These are phyloP conservation scores for Eidolon helvum DNA, from an alignment of 2,113 vertebrate species.

Conservation along the genomic window DNA sequence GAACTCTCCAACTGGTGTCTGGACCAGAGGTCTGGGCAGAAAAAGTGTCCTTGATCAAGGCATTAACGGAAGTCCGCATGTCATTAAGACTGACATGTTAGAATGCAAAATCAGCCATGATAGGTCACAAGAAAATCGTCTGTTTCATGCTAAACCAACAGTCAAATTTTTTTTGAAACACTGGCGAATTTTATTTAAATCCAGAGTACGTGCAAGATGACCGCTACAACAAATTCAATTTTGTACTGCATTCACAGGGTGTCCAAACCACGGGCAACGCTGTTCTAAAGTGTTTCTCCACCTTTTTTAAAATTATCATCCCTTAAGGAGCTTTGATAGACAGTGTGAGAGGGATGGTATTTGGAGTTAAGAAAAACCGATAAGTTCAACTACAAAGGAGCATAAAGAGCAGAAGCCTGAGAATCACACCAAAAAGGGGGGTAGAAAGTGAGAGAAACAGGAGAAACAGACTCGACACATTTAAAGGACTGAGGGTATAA, in stretches of 20 bases:
- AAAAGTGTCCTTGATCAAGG: not conserved
- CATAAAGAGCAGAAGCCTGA: not conserved
- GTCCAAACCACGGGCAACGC: not conserved
- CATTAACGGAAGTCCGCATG: accelerated
- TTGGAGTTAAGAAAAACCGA: not conserved
- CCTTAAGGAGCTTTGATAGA: not conserved
- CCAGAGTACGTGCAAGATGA: not conserved
- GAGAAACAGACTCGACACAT: not conserved
- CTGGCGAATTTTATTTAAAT: not conserved
- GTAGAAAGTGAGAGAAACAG: not conserved
- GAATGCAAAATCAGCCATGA: not conserved
- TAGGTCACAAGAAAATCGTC: not conserved
- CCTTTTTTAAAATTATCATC: too few relatives aligned
- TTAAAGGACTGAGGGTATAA: not conserved
- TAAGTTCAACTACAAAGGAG: not conserved
- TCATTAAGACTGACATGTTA: not conserved
- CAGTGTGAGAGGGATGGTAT: not conserved
- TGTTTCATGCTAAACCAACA: not conserved
- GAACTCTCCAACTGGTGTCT: not conserved
- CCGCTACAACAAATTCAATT: not conserved
- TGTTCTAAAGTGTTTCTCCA: not conserved
- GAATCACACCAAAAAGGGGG: not conserved
- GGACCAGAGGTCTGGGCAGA: not conserved
- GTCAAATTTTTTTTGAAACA: not conserved
- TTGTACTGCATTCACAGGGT: not conserved